Base-by-base conservation (phyloP, 1,140 invertebrate species). In the Drosophila triauraria region DNA sequence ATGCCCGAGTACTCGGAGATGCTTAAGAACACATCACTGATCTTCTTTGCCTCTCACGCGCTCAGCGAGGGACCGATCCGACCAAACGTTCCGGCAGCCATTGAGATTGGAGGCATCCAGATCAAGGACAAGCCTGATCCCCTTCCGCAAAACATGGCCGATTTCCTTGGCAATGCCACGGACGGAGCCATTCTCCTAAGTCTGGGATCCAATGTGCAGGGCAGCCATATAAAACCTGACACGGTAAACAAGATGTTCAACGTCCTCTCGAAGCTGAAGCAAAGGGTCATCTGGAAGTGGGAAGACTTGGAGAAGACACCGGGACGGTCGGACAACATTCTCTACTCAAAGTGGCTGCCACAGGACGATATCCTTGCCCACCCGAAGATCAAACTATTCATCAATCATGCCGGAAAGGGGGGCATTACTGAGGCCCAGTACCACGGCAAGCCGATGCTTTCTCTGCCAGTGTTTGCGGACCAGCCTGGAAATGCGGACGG, bases 361-460 rank as follows among this genome's bases (percentile, higher is more conserved):
- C 95, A 96, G 76, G 92, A 92, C 54, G 93, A 94, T 65, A 91
- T 95, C 58, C 76, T 93, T 78, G 94, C 83, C 2, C 94, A 95
- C 77, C 77, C 93, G 2, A 96, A 96, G 70, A 91, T 96, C 2
- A 94, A 94, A 76, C 93, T 94, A 0, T 96, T 97, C 78, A 95
- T 97, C 20, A 96, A 95, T 0, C 96, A 97, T 80, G 96, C 95
- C 35, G 96, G 96, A 56, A 90, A 93, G 30, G 93, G 94, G 2
- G 93, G 94, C 23, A 69, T 93, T 12, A 93, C 92, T 6, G 95
- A 95, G 78, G 91, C 93, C 20, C 78, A 94, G 53, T 93, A 93
- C 74, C 82, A 93, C 65, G 93, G 94, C 17, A 92, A 94, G 23
- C 94, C 94, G n/a, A 82, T 95, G 75, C 47, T 94, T 27, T 93